Conservation (phyloP, 2,888 invertebrate species). For the Chesias legatella region DNA sequence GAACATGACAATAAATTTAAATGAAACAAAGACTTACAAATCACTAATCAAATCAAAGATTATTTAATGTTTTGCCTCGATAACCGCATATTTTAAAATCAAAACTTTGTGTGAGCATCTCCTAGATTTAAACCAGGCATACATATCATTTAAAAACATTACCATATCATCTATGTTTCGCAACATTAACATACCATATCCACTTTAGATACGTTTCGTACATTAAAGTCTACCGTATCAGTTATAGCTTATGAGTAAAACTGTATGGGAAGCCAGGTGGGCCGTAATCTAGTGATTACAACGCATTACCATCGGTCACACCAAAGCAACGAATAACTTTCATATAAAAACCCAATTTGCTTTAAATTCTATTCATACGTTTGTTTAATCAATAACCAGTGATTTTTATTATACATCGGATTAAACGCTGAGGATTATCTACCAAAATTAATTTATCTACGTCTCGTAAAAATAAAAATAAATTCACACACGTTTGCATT, state of each 20-base stretch:
- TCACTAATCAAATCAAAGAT: too few relatives aligned
- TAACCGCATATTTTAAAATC: too few relatives aligned
- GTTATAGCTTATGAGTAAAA: constrained; percentile 37
- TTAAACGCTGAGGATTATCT: constrained; percentile 32
- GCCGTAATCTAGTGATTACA: constrained; percentile 72
- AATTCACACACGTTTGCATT: constrained; percentile 31
- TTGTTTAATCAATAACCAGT: constrained; percentile 64
- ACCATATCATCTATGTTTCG: neutral
- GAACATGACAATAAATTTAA: too few relatives aligned
- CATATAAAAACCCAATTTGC: constrained; percentile 67
- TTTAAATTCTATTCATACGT: constrained; percentile 54
- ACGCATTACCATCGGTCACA: constrained; percentile 56
- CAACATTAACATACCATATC: constrained; percentile 10
- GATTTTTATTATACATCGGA: constrained; percentile 36
- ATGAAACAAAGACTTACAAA: too few relatives aligned
- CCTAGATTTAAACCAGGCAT: too few relatives aligned
- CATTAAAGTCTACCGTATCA: constrained; percentile 32
- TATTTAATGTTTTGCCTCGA: too few relatives aligned
- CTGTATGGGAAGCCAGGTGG: constrained; percentile 52
- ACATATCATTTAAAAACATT: too few relatives aligned
- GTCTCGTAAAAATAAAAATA: constrained; percentile 43
- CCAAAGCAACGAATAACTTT: constrained; percentile 56
- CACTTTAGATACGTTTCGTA: constrained; percentile 23
- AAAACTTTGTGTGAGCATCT: too few relatives aligned
- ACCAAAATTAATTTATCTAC: constrained; percentile 46